Conservation (phyloP, 1,140 invertebrate species). For the Apis cerana region DNA sequence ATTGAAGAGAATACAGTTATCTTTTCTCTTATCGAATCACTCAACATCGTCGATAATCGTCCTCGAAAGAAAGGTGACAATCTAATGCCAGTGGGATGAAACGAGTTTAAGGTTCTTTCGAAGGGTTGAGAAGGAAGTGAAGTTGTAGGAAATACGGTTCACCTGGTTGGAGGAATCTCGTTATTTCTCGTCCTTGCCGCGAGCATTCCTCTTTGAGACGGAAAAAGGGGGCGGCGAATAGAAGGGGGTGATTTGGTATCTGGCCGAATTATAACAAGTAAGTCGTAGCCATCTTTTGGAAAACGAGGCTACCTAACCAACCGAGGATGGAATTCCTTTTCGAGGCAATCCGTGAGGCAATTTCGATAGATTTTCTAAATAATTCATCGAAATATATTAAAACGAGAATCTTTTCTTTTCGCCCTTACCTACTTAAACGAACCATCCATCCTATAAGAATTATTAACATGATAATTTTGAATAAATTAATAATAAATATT, state of each 20-base stretch:
- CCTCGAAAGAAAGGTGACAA: background rate
- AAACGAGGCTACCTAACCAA: background rate
- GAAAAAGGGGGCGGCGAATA: background rate
- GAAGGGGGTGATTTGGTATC: background rate
- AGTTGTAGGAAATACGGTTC: background rate
- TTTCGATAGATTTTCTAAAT: too few species aligned
- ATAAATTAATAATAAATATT: too few species aligned
- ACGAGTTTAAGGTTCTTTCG: background rate
- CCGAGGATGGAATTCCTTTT: too few species aligned
- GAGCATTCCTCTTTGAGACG: conserved; percentile 5
- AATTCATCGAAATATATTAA: too few species aligned
- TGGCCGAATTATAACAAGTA: conserved; percentile 27
- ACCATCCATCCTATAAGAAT: too few species aligned
- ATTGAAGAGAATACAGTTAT: background rate
- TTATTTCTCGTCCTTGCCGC: background rate
- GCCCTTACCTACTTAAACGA: too few species aligned
- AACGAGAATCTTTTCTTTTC: too few species aligned
- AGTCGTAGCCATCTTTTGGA: background rate
- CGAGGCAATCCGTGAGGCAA: too few species aligned
- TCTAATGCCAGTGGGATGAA: background rate
- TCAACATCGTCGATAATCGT: background rate
- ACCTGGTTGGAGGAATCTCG: background rate
- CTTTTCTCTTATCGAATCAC: too few species aligned
- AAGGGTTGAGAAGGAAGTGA: background rate
- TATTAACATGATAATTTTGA: too few species aligned